Evolutionary conservation across 2,888 invertebrate species (phyloP), one percentile per base, ranked within the genome.

Genomic region (Rhingia campestris): DNA sequence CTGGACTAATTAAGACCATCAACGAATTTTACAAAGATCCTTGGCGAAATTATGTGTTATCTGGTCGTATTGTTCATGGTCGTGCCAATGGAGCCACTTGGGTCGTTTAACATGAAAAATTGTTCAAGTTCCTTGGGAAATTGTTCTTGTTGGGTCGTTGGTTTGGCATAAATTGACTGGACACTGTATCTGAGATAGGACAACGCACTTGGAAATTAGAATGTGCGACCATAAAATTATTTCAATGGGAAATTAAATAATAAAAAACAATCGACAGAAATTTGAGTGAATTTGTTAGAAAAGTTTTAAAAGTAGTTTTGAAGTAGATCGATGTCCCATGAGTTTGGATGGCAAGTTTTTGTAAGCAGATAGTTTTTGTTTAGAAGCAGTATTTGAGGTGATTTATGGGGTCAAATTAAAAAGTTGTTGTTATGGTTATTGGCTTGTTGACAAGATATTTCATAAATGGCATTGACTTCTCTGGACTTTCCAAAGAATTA

Each of bases 101-200:
- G 76, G 70, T 72, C 72, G 53, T 77, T 82, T 73, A 67, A 77
- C 77, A 67, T 72, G 67, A 73, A 73, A 58, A 82, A 76, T 63
- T 67, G 67, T 56, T 49, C 6, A 77, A 77, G 53, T 76, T 76
- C 35, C 54, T 58, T 22, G 4, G 14, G 63, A 45, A 81, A 70
- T 63, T 66, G 47, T 80, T 80, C 6, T 64, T 72, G 35, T 67
- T 63, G 22, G 22, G 14, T 37, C 41, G 10, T 49, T 47, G 6
- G 37, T 45, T 47, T 59, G 66, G 35, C 41, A 53, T 49, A 32
- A 66, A 59, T 35, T 43, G 32, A 33, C n/a, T 6, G 22, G 59
- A 12, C 6, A 70, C 3, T n/a, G n/a, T 10, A 39, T 37, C 6
- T 47, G 30, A n/a, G 51, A 45, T 45, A 54, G 63, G 54, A 43